phyloP scores from a whole-genome alignment of 2,888 invertebrate genomes.

The Meiosimyza platycephala region DNA sequence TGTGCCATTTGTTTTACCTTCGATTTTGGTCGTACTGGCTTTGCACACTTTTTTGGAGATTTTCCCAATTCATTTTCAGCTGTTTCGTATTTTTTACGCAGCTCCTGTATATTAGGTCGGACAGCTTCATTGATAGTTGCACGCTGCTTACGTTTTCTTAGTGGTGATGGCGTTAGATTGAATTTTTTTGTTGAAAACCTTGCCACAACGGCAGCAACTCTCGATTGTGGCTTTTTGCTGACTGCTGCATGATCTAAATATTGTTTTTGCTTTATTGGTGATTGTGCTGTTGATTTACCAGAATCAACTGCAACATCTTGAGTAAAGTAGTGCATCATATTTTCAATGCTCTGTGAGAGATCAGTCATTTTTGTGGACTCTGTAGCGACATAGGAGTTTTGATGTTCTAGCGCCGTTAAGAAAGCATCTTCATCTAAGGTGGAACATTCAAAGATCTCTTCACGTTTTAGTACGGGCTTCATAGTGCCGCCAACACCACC shows the following conservation, averaged over 20 bases:
- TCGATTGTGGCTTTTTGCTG: conserved; percentile 38
- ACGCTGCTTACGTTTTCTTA: conserved; percentile 30
- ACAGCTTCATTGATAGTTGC: conserved; percentile 10
- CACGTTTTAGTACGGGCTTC: conserved; percentile 54
- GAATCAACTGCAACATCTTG: conserved; percentile 53
- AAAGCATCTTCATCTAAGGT: conserved; percentile 57
- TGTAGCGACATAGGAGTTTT: conserved; percentile 47
- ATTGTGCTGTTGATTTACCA: conserved; percentile 41
- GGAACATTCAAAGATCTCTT: conserved; percentile 58
- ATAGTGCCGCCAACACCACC: conserved; percentile 43
- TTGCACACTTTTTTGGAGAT: conserved; percentile 23
- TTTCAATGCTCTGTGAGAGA: conserved; percentile 53
- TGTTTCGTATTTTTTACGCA: conserved; percentile 56
- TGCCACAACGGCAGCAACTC: conserved; percentile 54
- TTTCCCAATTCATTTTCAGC: conserved; percentile 9
- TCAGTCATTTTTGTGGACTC: conserved; percentile 49
- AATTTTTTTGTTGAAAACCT: conserved; percentile 47
- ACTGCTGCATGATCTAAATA: not conserved
- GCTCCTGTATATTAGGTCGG: conserved; percentile 47
- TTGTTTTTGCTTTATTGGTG: conserved; percentile 41
- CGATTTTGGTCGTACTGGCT: conserved; percentile 43
- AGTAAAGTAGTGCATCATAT: conserved; percentile 59
- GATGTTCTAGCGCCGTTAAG: conserved; percentile 50
- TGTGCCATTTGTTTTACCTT: conserved; percentile 61
- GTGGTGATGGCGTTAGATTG: conserved; percentile 32